These are phyloP conservation scores for Magallana angulata DNA, from an alignment of 1,140 invertebrate genomes.

Conservation along the genomic window DNA sequence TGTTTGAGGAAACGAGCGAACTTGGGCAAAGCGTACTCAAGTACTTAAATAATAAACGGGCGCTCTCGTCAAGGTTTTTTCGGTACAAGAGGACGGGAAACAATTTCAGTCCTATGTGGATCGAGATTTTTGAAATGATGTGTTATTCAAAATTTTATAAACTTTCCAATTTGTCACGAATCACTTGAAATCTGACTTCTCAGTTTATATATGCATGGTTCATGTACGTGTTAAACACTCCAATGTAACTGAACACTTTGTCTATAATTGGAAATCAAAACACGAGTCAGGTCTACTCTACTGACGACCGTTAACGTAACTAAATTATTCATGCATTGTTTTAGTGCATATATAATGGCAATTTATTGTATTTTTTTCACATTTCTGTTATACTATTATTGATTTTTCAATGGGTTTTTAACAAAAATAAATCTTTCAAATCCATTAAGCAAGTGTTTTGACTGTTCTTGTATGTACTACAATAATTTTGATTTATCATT, in stretches of 20 bases:
- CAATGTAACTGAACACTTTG: background rate
- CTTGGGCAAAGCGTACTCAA: too few species aligned
- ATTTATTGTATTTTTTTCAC: conserved; percentile 5
- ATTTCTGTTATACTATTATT: background rate
- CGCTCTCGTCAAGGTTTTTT: too few species aligned
- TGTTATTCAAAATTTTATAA: too few species aligned
- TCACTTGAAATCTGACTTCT: too few species aligned
- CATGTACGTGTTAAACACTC: too few species aligned
- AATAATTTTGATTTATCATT: background rate
- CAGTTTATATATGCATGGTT: too few species aligned
- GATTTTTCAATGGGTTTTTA: conserved; percentile 2
- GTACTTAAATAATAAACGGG: too few species aligned
- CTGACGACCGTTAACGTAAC: background rate
- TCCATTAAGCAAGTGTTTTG: background rate
- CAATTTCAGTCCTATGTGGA: too few species aligned
- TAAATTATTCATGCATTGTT: conserved; percentile 8
- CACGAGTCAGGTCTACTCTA: background rate
- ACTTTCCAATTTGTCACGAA: too few species aligned
- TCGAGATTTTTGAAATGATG: too few species aligned
- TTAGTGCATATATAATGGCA: background rate
- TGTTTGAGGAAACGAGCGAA: too few species aligned
- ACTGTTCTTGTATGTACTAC: background rate
- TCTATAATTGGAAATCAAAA: conserved; percentile 29
- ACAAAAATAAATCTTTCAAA: background rate
- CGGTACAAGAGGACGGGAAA: too few species aligned